A percentile compares a stretch with the other conserved stretches of the same genome.
Conservation (phyloP, 2,797 vertebrate genomes). For the Tapera naevia region DNA sequence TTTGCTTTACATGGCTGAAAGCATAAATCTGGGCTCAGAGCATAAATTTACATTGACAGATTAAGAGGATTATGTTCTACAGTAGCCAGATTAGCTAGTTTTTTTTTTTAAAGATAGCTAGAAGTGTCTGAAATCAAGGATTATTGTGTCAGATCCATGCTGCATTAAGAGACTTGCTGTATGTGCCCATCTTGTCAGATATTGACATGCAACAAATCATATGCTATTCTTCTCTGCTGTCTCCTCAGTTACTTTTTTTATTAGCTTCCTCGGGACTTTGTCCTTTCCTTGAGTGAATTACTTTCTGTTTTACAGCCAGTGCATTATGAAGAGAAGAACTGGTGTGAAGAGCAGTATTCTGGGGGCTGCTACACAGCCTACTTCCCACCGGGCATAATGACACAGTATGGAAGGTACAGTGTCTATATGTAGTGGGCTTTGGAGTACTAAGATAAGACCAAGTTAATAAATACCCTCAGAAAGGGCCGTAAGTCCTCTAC, state of each 20-base stretch:
- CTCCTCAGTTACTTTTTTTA: background rate
- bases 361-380: slow-evolving; percentile 96
- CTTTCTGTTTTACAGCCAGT: slow-evolving; percentile 83
- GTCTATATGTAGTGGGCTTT: background rate
- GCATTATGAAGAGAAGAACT: slow-evolving; percentile 99
- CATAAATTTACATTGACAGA: background rate
- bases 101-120: background rate
- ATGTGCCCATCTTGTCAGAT: background rate
- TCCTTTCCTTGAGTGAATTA: slow-evolving; percentile 22
- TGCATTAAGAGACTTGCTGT: background rate
- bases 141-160: background rate
- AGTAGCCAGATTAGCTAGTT: background rate
- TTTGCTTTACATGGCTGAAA: background rate
- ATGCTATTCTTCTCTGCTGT: background rate
- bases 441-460: slow-evolving; percentile 7
- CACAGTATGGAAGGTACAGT: slow-evolving; percentile 91
- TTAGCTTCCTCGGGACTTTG: background rate
- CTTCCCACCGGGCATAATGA: slow-evolving; percentile 94
- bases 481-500: slow-evolving; percentile 44
- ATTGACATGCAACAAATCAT: background rate
- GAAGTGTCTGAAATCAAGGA: background rate
- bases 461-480: slow-evolving; percentile 53
- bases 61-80: slow-evolving; percentile 16
- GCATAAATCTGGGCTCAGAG: background rate
- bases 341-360: slow-evolving; percentile 97